Percentiles rank a stretch among this genome's conserved stretches.
These are phyloP conservation scores for Hyles vespertilio DNA, from an alignment of 1,140 invertebrate species.

Conservation along the genomic window DNA sequence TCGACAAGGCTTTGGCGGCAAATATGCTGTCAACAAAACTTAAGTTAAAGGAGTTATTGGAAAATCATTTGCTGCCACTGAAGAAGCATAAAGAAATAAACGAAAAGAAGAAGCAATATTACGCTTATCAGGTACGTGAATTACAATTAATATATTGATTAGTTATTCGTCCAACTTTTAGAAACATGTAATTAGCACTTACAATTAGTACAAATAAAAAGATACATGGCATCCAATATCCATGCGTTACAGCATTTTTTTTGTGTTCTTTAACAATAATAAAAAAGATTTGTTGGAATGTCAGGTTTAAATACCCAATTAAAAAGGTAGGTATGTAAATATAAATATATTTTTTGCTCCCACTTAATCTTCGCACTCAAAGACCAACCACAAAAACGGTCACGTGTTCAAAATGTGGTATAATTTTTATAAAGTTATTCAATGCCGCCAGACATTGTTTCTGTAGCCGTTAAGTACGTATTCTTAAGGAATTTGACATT, in stretches of 20 bases:
- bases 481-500: slow-evolving; percentile 8
- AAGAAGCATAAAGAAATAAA: slow-evolving; percentile 34
- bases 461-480: slow-evolving; percentile 1
- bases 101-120: slow-evolving; percentile 44
- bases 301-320: too few species aligned
- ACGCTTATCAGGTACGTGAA: slow-evolving; percentile 44
- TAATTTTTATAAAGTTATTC: slow-evolving; percentile 6
- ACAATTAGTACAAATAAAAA: too few species aligned
- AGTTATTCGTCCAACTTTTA: too few species aligned
- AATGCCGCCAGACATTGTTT: slow-evolving; percentile 4
- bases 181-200: too few species aligned
- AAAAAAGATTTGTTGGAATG: too few species aligned
- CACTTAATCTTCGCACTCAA: too few species aligned
- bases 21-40: slow-evolving; percentile 55
- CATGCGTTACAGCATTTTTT: too few species aligned
- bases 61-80: slow-evolving; percentile 28
- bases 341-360: too few species aligned
- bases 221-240: too few species aligned
- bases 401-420: slow-evolving; percentile 4
- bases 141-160: not conserved
- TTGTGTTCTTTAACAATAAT: too few species aligned
- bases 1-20: slow-evolving; percentile 56
- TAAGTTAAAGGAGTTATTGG: slow-evolving; percentile 53
- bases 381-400: too few species aligned
- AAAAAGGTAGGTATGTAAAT: too few species aligned